phyloP scores from a whole-genome alignment of 2,888 invertebrate genomes.

The Rhopalosiphum nymphaeae region DNA sequence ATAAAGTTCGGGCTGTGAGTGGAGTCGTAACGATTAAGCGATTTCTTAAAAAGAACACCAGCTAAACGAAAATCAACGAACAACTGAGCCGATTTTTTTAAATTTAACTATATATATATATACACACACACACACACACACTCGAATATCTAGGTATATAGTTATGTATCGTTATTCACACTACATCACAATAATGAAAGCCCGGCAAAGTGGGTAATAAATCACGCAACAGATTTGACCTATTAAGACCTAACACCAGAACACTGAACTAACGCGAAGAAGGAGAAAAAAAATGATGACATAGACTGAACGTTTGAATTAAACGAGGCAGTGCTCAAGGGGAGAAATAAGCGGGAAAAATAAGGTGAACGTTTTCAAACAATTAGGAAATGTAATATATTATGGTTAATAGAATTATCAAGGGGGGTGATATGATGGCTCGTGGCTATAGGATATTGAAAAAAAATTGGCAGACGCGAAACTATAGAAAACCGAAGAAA shows the following conservation, averaged over 20 bases:
- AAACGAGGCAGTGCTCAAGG: background rate
- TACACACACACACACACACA: background rate
- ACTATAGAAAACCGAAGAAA: background rate
- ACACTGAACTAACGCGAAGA: background rate
- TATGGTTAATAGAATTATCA: background rate
- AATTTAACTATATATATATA: background rate
- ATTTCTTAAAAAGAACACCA: background rate
- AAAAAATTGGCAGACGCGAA: background rate
- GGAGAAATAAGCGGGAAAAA: background rate
- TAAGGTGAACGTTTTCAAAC: slow-evolving; percentile 4
- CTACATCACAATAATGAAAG: background rate
- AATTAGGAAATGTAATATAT: slow-evolving; percentile 4
- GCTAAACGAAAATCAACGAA: background rate
- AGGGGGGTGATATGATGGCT: background rate
- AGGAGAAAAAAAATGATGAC: slow-evolving; percentile 1
- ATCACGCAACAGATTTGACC: slow-evolving; percentile 20
- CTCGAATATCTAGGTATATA: background rate
- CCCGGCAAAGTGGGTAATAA: slow-evolving; percentile 1
- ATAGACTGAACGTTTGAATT: slow-evolving; percentile 9
- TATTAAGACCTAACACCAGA: slow-evolving; percentile 9
- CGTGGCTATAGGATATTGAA: background rate
- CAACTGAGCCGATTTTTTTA: background rate
- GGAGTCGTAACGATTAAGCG: background rate
- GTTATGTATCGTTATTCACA: slow-evolving; percentile 2
- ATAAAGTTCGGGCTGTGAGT: background rate